These are phyloP conservation scores for Synanthedon andrenaeformis DNA, from an alignment of 2,888 invertebrate genomes.

Conservation along the genomic window DNA sequence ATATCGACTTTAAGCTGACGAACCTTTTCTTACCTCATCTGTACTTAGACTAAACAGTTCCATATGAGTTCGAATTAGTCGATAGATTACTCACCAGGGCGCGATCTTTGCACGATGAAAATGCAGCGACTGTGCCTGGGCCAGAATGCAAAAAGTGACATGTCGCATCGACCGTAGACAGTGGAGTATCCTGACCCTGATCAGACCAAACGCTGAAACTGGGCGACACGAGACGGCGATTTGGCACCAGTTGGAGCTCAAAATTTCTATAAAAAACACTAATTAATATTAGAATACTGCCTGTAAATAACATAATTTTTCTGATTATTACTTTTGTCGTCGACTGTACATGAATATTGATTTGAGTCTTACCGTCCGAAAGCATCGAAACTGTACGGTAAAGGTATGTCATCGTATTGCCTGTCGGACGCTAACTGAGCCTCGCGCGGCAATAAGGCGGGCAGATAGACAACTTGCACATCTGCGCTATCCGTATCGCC, in stretches of 20 bases:
- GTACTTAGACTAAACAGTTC: too few relatives aligned
- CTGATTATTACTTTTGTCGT: too few relatives aligned
- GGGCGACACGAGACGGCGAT: slow-evolving; percentile 71
- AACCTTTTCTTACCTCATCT: too few relatives aligned
- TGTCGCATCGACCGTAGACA: slow-evolving; percentile 43
- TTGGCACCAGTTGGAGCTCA: slow-evolving; percentile 72
- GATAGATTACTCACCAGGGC: slow-evolving; percentile 65
- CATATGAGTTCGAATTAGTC: too few relatives aligned
- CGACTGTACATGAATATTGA: too few relatives aligned
- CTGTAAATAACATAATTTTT: too few relatives aligned
- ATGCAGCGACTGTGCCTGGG: slow-evolving; percentile 71
- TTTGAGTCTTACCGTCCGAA: slow-evolving; percentile 64
- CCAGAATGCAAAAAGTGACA: slow-evolving; percentile 77
- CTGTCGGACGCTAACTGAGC: slow-evolving; percentile 43
- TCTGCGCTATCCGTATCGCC: slow-evolving; percentile 39
- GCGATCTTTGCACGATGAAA: slow-evolving; percentile 75
- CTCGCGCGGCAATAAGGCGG: slow-evolving; percentile 57
- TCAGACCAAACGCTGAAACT: slow-evolving; percentile 73
- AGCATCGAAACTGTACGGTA: slow-evolving; percentile 71
- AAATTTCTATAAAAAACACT: slow-evolving; percentile 56
- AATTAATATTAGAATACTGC: not conserved
- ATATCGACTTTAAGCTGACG: too few relatives aligned
- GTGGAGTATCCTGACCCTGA: slow-evolving; percentile 40
- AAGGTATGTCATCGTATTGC: slow-evolving; percentile 43
- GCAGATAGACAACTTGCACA: slow-evolving; percentile 73